Percentiles rank a stretch among this genome's conserved stretches.
These are phyloP conservation scores for Oceanodroma tethys DNA, from an alignment of 2,113 vertebrate species.

Conservation along the genomic window DNA sequence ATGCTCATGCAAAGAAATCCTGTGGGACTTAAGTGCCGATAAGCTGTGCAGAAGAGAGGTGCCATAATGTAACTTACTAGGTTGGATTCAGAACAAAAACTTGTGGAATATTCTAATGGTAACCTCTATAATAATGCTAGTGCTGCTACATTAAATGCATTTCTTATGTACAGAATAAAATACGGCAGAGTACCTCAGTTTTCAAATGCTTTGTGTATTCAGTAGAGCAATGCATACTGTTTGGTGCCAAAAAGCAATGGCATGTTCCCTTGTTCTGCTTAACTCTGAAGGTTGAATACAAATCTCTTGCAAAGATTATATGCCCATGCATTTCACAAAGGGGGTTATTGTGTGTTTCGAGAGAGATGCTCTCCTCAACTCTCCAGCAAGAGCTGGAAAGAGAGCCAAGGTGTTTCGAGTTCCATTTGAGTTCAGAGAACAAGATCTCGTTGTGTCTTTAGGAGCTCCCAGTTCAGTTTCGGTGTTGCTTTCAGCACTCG, in stretches of 20 bases:
- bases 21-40: neutral
- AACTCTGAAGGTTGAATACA: neutral
- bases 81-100: neutral
- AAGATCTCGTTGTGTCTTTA: neutral
- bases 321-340: rapidly evolving
- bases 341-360: neutral
- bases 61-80: neutral
- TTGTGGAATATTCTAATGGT: neutral
- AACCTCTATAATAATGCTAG: neutral
- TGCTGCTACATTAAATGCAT: neutral
- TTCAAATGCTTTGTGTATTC: neutral
- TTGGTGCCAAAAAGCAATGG: neutral
- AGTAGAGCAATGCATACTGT: neutral
- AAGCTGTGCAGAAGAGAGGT: neutral
- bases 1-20: neutral
- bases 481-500: neutral
- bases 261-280: neutral
- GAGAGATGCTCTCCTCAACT: neutral
- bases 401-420: neutral
- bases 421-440: neutral
- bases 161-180: neutral
- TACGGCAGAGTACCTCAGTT: neutral
- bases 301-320: neutral
- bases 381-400: neutral
- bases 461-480: neutral